Evolutionary conservation across 2,113 vertebrate genomes (phyloP), one percentile per base, ranked within the genome.

Genomic region (Ivindomyrus marchei): DNA sequence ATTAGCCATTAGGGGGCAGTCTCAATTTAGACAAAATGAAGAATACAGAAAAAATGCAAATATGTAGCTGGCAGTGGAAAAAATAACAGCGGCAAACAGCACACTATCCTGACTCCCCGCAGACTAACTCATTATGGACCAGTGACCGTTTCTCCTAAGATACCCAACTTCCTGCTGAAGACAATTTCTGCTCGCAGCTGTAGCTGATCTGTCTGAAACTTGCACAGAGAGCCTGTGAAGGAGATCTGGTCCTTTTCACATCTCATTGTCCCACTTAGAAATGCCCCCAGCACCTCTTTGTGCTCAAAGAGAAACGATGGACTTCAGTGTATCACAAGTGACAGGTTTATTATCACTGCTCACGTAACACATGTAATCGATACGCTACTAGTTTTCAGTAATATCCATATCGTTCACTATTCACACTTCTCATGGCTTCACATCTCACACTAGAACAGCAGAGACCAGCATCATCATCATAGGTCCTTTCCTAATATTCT

Each of bases 41-140:
- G 50, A 87, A 56, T 36, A 24, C n/a, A 87, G 47, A 87, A 87
- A 87, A 27, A 86, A 46, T 85, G 77, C 17, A 85, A 47, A 85
- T 47, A n/a, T 47, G 45, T 53, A 52, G 27, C 9, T 50, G 3
- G 24, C 24, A 36, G n/a, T 87, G 49, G 4, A 36, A 31, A 8
- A 52, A 50, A 36, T 6, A 87, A 53, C n/a, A 52, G n/a, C 11
- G 17, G 31, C 27, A 13, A 87, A 53, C 27, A 31, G 3, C 31
- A 53, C 85, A 52, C 27, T 10, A n/a, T 27, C 49, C 85, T 53
- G 9, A 50, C 19, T 90, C 45, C 45, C 46, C 62, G 3, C 27
- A 47, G 85, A 31, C 21, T 49, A 31, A 53, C n/a, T 87, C 49
- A 86, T 86, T 86, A 52, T 36, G 49, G n/a, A 27, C 46, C n/a